These are phyloP conservation scores for Pygoscelis adeliae DNA, from an alignment of 2,113 vertebrate species.

Conservation along the genomic window DNA sequence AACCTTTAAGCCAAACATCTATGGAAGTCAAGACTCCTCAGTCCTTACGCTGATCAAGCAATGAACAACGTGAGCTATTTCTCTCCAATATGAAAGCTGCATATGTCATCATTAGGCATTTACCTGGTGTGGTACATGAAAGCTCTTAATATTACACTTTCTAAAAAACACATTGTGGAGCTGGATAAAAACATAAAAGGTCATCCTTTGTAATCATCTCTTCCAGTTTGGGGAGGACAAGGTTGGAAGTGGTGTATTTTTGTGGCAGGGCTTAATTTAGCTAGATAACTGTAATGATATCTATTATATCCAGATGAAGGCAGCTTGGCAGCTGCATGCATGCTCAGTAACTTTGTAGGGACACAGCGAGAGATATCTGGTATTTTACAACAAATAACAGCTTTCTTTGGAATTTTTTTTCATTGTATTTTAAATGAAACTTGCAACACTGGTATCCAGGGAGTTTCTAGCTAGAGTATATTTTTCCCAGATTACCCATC, in stretches of 20 bases:
- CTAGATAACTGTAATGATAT: neutral
- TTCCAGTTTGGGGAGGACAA: neutral
- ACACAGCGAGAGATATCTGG: neutral
- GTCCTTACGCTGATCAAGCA: neutral
- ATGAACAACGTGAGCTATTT: neutral
- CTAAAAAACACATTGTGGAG: neutral
- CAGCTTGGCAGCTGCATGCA: neutral
- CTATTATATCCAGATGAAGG: neutral
- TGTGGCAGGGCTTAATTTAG: neutral
- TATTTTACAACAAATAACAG: neutral
- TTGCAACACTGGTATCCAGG: neutral
- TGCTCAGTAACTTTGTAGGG: neutral
- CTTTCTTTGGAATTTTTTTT: neutral
- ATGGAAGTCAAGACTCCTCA: neutral
- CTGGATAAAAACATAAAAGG: neutral
- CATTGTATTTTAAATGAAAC: neutral
- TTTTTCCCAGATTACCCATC: neutral
- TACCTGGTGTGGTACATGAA: neutral
- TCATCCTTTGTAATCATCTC: neutral
- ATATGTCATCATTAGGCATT: neutral
- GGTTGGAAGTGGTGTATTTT: neutral
- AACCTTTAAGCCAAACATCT: neutral
- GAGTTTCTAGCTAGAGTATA: neutral
- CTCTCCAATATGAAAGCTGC: neutral
- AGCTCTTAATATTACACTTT: neutral